These are phyloP conservation scores for Meghimatium bilineatum DNA, from an alignment of 2,888 invertebrate genomes.

Conservation along the genomic window DNA sequence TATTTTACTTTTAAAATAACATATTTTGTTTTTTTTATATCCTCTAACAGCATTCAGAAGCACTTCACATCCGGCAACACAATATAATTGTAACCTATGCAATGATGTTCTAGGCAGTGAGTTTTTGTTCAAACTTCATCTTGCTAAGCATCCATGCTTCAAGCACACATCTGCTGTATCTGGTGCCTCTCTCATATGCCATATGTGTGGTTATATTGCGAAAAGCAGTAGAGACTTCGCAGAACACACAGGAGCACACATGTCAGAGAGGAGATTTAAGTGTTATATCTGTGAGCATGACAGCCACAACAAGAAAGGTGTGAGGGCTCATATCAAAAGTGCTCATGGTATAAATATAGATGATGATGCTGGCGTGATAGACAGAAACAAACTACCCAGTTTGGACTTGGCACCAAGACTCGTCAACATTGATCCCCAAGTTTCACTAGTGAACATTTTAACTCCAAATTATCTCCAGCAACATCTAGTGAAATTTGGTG, in stretches of 20 bases:
- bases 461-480: neutral
- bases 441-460: neutral
- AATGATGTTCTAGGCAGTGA: conserved; percentile 9
- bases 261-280: conserved; percentile 30
- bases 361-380: conserved; percentile 17
- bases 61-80: neutral
- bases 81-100: conserved; percentile 16
- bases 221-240: conserved; percentile 35
- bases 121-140: conserved; percentile 40
- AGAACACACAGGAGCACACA: conserved; percentile 28
- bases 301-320: conserved; percentile 15
- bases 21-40: neutral
- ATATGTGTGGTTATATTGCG: conserved; percentile 38
- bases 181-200: conserved; percentile 7
- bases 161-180: neutral
- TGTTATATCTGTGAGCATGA: conserved; percentile 41
- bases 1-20: neutral
- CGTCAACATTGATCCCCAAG: conserved; percentile 25
- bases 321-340: conserved; percentile 20
- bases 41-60: neutral
- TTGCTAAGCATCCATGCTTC: conserved; percentile 38
- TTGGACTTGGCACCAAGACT: conserved; percentile 28
- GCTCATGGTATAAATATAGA: conserved; percentile 20
- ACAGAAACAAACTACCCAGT: conserved; percentile 10
- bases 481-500: neutral